Base-by-base conservation (phyloP, 2,113 vertebrate genomes). In the Lophius piscatorius region DNA sequence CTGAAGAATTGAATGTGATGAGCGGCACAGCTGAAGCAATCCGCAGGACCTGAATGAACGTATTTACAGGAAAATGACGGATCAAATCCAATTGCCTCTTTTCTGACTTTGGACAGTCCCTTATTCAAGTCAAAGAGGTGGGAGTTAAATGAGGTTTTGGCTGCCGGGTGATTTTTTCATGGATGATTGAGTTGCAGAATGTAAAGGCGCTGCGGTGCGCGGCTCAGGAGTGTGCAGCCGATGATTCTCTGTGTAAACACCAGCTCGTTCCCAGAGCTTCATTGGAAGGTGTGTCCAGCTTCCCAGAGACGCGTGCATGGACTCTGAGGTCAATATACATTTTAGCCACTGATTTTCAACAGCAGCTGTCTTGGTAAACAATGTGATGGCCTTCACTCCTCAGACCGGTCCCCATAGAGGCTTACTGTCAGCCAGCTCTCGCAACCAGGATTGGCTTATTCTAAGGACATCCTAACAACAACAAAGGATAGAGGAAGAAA, bases 61-160 rank as follows among this genome's bases (percentile, higher is more conserved):
- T 68, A 74, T 84, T 85, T 82, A 72, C 48, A 40, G 71, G 69
- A 86, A 84, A 74, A 50, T 72, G 74, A 83, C 77, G 42, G 59
- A 84, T 87, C 75, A 78, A 82, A 83, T 84, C 70, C 74, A 79
- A 87, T 74, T 76, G 63, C 52, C 62, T 66, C 59, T 73, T 78
- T 57, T 70, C 51, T 76, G 73, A 76, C 72, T 77, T 74, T 41
- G 70, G 59, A 63, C 66, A 51, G 66, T 66, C 61, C 48, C 64
- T 74, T 64, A 72, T 74, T 82, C 75, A 70, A 33, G 46, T 75
- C 71, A 64, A 47, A 70, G 62, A 80, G 47, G 79, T 63, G 45
- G 73, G 70, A 71, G 61, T 80, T 84, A 83, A 81, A 86, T 81
- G 80, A 84, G 68, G 73, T 81, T 88, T 80, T 63, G 75, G 76